Evolutionary conservation across 2,113 vertebrate species (phyloP).

Genomic region (Lepidothrix coronata): DNA sequence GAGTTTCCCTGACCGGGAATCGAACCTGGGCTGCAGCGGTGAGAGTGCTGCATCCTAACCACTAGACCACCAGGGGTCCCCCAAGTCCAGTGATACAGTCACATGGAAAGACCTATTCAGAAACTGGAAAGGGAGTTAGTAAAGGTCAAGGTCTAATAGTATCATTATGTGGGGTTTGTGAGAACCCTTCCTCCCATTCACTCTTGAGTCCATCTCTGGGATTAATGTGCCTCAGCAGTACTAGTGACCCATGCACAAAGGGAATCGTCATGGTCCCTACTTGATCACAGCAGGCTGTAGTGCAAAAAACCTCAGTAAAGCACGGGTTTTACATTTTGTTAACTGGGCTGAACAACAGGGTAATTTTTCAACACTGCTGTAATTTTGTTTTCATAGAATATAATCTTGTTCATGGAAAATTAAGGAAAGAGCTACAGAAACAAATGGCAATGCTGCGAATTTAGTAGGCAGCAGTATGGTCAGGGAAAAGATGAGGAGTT

Average conservation of each 20-base stretch:
- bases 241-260: neutral
- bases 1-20: too few species aligned
- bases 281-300: neutral
- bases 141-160: neutral
- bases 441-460: neutral
- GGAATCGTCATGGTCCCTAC: neutral
- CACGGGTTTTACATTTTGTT: neutral
- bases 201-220: neutral
- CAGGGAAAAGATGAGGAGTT: neutral
- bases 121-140: slow-evolving; percentile 1
- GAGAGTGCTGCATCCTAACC: too few species aligned
- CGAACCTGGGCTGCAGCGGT: too few species aligned
- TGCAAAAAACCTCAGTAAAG: neutral
- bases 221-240: neutral
- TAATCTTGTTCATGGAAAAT: slow-evolving; percentile 42
- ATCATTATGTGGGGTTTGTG: neutral
- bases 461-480: neutral
- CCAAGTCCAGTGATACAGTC: neutral
- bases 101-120: neutral
- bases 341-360: slow-evolving; percentile 24
- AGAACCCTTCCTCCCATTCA: neutral
- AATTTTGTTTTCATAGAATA: slow-evolving; percentile 51
- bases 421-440: neutral
- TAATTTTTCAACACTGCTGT: slow-evolving; percentile 33
- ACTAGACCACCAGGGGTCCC: too few species aligned